Evolutionary conservation across 2,888 invertebrate genomes (phyloP).

Genomic region (Brenthis ino): DNA sequence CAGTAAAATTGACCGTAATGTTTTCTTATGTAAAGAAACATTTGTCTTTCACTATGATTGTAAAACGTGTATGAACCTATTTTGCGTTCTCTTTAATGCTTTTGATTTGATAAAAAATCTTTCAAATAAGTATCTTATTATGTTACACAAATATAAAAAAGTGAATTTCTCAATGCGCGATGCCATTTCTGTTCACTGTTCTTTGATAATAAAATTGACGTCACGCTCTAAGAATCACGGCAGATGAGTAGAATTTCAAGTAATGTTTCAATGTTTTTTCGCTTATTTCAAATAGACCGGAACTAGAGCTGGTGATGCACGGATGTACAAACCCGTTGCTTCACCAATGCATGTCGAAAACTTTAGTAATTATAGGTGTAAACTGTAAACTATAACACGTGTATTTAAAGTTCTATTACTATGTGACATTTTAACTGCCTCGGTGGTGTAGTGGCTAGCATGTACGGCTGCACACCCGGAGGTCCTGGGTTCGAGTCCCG

Average conservation of each 20-base stretch:
- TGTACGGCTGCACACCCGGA: too few species aligned
- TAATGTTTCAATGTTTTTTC: slow-evolving; percentile 39
- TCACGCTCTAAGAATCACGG: slow-evolving; percentile 27
- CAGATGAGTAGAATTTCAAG: slow-evolving; percentile 46
- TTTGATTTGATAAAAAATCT: not conserved
- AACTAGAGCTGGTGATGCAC: slow-evolving; percentile 45
- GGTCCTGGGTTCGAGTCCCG: too few species aligned
- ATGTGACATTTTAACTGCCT: not conserved
- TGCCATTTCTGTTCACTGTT: slow-evolving; percentile 7
- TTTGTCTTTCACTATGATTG: slow-evolving; percentile 7
- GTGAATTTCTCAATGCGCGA: too few species aligned
- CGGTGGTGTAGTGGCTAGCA: too few species aligned
- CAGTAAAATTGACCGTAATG: not conserved
- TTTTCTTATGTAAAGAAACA: slow-evolving; percentile 8
- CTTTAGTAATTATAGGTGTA: too few species aligned
- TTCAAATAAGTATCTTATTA: not conserved
- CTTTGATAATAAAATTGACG: slow-evolving; percentile 24
- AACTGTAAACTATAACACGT: not conserved
- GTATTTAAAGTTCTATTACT: not conserved
- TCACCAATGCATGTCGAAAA: not conserved
- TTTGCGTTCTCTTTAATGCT: slow-evolving; percentile 6
- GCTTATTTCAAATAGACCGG: slow-evolving; percentile 49
- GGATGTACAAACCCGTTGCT: slow-evolving; percentile 31
- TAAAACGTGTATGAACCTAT: not conserved
- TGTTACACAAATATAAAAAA: too few species aligned